Evolutionary conservation across 2,797 vertebrate species (phyloP).

Genomic region (Siniperca obscura): DNA sequence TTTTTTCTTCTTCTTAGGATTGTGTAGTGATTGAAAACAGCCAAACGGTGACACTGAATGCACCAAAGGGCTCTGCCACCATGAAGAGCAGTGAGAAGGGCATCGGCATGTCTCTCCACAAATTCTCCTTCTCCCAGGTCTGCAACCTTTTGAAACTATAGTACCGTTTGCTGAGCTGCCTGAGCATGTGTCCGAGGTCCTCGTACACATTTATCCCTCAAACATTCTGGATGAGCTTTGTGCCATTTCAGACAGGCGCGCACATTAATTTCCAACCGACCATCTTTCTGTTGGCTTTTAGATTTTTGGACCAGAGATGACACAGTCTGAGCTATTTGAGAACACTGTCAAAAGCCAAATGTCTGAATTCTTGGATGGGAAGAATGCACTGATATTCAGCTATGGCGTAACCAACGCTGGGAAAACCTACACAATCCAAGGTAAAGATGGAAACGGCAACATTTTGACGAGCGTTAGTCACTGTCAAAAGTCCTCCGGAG

Average conservation of each 20-base stretch:
- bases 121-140: conserved; percentile 91
- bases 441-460: conserved; percentile 62
- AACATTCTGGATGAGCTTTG: not conserved
- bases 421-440: conserved; percentile 95
- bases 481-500: not conserved
- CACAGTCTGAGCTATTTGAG: conserved; percentile 88
- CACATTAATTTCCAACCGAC: fast-evolving
- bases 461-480: not conserved
- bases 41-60: conserved; percentile 85
- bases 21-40: conserved; percentile 88
- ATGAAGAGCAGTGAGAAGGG: conserved; percentile 91
- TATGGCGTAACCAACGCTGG: conserved; percentile 95
- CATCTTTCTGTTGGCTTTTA: conserved; percentile 45
- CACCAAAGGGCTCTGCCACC: conserved; percentile 89
- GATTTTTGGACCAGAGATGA: conserved; percentile 89
- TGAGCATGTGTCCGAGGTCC: not conserved
- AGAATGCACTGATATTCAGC: conserved; percentile 90
- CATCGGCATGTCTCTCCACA: conserved; percentile 87
- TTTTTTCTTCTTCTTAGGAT: conserved; percentile 66
- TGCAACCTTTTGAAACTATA: not conserved
- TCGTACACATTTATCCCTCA: not conserved
- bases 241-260: not conserved
- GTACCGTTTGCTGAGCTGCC: not conserved
- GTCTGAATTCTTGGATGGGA: conserved; percentile 85
- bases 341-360: conserved; percentile 86